Percentiles rank a stretch among this genome's conserved stretches.
Evolutionary conservation across 53 echinoderm and acorn worm species (phyloP).

Genomic region (Holothuria scabra): DNA sequence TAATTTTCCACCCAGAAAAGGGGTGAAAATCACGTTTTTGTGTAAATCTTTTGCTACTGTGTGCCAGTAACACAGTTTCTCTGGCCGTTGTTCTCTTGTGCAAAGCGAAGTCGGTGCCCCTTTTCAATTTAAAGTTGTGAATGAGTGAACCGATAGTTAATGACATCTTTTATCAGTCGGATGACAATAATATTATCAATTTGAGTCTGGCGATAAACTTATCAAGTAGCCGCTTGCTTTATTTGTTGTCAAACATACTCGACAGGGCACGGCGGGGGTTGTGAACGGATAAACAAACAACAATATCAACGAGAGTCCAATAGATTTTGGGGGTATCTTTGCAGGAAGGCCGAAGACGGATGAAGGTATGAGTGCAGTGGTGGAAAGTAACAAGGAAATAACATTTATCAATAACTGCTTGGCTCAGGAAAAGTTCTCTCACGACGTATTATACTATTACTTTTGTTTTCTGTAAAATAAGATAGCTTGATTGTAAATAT

Average conservation of each 20-base stretch:
- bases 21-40: slow-evolving; percentile 39
- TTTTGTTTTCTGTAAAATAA: too few relatives aligned
- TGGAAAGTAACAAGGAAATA: too few relatives aligned
- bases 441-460: too few relatives aligned
- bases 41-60: not conserved
- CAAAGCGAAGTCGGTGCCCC: slow-evolving; percentile 30
- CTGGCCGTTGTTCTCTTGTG: slow-evolving; percentile 6
- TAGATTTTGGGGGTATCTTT: too few relatives aligned
- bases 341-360: too few relatives aligned
- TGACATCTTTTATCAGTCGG: slow-evolving; percentile 40
- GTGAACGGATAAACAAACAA: slow-evolving; percentile 34
- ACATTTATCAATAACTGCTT: too few relatives aligned
- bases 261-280: slow-evolving; percentile 11
- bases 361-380: too few relatives aligned
- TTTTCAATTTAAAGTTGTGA: slow-evolving; percentile 49
- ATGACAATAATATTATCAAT: slow-evolving; percentile 36
- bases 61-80: slow-evolving; percentile 34
- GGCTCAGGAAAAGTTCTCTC: too few relatives aligned
- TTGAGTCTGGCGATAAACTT: slow-evolving; percentile 27
- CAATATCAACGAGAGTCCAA: not conserved
- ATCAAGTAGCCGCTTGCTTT: slow-evolving; percentile 7
- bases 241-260: slow-evolving; percentile 38
- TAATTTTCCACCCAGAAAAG: slow-evolving; percentile 21
- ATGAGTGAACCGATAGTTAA: slow-evolving; percentile 37
- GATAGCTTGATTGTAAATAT: too few relatives aligned